Conservation (phyloP, 2,113 vertebrate species). For the Mustela lutreola region DNA sequence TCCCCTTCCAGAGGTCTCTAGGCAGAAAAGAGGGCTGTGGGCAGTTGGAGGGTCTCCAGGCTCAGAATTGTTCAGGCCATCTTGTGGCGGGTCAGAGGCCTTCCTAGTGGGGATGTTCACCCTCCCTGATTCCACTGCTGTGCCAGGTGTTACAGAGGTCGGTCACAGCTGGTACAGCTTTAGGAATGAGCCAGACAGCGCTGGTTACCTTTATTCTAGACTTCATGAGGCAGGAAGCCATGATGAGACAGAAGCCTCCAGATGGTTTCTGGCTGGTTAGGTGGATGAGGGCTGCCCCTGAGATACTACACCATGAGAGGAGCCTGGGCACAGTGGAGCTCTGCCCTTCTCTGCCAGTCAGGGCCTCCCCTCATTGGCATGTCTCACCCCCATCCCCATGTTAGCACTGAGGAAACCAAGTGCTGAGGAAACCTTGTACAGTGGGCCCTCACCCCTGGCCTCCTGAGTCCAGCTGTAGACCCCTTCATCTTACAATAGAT, state of each 20-base stretch:
- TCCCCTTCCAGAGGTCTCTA: neutral
- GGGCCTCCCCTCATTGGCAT: neutral
- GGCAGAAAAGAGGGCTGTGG: neutral
- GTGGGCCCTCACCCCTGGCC: neutral
- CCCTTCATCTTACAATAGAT: neutral
- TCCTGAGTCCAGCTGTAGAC: neutral
- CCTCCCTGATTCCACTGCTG: neutral
- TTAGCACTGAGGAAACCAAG: too few species aligned
- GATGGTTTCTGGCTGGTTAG: neutral
- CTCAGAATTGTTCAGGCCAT: neutral
- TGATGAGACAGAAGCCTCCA: constrained; percentile 29
- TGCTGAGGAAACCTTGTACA: neutral
- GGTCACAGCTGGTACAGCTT: neutral
- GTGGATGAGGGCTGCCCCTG: neutral
- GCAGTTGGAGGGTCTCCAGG: neutral
- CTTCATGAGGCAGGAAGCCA: neutral
- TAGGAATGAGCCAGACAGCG: neutral
- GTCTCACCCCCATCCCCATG: too few species aligned
- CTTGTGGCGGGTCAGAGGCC: neutral
- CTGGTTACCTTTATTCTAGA: neutral
- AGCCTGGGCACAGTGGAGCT: neutral
- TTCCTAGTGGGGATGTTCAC: neutral
- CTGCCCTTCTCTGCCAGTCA: neutral
- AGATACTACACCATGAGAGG: neutral
- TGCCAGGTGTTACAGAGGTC: neutral